A percentile compares a stretch with the other conserved stretches of the same genome.
Conservation (phyloP, 2,113 vertebrate species). For the Hemibates koningsi region DNA sequence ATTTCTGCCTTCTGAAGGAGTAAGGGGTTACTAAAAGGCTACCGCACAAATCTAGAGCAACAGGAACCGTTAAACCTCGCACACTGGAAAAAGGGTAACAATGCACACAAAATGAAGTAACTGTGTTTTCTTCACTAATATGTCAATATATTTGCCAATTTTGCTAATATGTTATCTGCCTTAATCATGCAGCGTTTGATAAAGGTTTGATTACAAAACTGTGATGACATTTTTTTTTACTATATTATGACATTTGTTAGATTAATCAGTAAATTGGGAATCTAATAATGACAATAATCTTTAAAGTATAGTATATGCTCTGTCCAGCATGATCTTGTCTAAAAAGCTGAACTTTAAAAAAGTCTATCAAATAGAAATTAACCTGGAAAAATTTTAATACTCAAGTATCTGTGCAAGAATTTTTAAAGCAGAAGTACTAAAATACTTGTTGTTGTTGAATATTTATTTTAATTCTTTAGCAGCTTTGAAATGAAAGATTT, state of each 20-base stretch:
- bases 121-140: not conserved
- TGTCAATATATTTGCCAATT: not conserved
- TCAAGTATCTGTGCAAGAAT: not conserved
- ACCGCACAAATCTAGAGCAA: not conserved
- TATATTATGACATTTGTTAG: accelerated
- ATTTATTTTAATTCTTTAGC: not conserved
- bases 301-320: not conserved
- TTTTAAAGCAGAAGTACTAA: not conserved
- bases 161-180: not conserved
- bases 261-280: not conserved
- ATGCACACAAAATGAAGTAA: not conserved
- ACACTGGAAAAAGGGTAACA: not conserved
- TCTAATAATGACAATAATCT: not conserved
- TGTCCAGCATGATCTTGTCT: not conserved
- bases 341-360: not conserved
- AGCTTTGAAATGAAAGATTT: not conserved
- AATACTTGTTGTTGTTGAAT: not conserved
- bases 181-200: not conserved
- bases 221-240: not conserved
- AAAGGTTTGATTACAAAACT: not conserved
- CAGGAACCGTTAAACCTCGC: not conserved
- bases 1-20: not conserved
- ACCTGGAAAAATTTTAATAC: not conserved
- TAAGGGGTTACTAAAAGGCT: not conserved
- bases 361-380: not conserved